phyloP scores from a whole-genome alignment of 2,797 vertebrate species.

The Spheniscus humboldti region DNA sequence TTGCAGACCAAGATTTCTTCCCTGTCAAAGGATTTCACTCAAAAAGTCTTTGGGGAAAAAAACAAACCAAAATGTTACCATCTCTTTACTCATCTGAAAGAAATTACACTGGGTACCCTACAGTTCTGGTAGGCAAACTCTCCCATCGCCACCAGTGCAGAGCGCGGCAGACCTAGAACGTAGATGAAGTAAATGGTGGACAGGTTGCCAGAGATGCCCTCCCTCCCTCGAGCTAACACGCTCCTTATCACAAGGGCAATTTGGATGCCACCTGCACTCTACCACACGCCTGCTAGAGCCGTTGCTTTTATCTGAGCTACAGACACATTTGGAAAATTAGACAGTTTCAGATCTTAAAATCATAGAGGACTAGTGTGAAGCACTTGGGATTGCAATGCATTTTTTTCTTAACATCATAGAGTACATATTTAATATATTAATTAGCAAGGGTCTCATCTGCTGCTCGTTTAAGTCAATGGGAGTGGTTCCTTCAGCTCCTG shows the following conservation, averaged over 20 bases:
- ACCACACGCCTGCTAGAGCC: accelerated
- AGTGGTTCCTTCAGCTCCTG: neutral
- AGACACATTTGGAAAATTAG: neutral
- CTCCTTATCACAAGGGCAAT: accelerated
- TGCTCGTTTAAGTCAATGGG: neutral
- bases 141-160: neutral
- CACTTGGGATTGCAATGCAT: neutral
- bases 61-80: neutral
- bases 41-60: neutral
- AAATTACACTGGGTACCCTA: too few species aligned
- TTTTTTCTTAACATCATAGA: neutral
- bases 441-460: neutral
- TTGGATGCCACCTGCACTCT: accelerated
- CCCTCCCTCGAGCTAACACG: accelerated
- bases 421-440: neutral
- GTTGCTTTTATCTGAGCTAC: neutral
- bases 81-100: neutral
- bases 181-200: accelerated
- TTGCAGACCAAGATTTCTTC: neutral
- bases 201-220: neutral
- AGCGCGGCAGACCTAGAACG: neutral
- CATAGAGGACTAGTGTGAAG: neutral
- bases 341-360: neutral
- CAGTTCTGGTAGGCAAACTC: neutral
- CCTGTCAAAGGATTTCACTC: neutral